Evolutionary conservation across 1,140 invertebrate genomes (phyloP).

Genomic region (Tribolium castaneum): DNA sequence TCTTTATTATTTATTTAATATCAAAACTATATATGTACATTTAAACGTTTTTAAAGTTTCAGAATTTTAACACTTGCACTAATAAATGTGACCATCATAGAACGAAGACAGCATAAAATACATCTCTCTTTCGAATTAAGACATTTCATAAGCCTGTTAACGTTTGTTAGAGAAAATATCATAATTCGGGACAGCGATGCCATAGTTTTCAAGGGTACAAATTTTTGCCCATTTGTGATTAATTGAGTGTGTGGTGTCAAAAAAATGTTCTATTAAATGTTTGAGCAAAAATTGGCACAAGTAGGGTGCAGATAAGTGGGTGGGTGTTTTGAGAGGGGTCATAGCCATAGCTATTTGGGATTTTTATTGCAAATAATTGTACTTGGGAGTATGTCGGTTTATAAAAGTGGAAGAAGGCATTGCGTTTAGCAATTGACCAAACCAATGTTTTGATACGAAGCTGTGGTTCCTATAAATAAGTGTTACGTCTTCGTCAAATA

Average conservation of each 20-base stretch:
- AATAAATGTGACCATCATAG: not conserved
- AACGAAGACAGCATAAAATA: not conserved
- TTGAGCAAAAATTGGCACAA: constrained; percentile 11
- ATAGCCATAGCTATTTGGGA: not conserved
- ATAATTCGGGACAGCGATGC: not conserved
- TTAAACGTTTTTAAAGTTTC: not conserved
- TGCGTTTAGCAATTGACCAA: constrained; percentile 5
- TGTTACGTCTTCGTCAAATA: constrained; percentile 12
- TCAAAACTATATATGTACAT: not conserved
- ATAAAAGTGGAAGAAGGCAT: constrained; percentile 11
- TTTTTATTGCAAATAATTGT: constrained; percentile 33
- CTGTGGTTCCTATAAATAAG: constrained; percentile 21
- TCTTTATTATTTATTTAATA: not conserved
- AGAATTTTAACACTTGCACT: not conserved
- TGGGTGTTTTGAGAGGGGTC: not conserved
- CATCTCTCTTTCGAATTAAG: not conserved
- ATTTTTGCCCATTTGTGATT: not conserved
- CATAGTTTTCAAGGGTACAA: not conserved
- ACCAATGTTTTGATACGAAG: constrained; percentile 1
- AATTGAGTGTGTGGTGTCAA: not conserved
- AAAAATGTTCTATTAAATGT: not conserved
- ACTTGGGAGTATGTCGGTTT: not conserved
- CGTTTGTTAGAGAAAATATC: not conserved
- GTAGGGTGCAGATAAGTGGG: not conserved
- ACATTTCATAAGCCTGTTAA: not conserved